Conservation (phyloP, 2,888 invertebrate genomes). For the Empis stercorea region DNA sequence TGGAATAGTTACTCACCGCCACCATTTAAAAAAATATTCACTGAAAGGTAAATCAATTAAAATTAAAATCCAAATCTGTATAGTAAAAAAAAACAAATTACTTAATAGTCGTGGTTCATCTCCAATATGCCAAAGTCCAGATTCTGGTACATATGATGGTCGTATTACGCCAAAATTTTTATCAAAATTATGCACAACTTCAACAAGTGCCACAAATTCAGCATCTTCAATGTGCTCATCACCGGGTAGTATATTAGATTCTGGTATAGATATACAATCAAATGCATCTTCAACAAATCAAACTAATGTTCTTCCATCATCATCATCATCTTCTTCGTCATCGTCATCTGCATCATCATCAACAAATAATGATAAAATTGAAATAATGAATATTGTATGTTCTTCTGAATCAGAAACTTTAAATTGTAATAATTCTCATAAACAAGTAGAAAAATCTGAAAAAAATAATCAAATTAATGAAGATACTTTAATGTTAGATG, state of each 20-base stretch:
- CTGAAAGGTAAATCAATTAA: conserved; percentile 26
- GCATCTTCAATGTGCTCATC: conserved; percentile 30
- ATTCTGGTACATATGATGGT: conserved; percentile 35
- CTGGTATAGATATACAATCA: conserved; percentile 16
- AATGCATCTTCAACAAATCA: not conserved
- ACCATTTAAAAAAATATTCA: conserved; percentile 34
- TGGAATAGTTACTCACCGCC: conserved; percentile 33
- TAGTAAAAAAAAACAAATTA: not conserved
- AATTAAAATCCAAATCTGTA: not conserved
- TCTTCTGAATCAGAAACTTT: too few relatives aligned
- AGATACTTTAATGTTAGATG: too few relatives aligned
- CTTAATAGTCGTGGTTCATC: conserved; percentile 30
- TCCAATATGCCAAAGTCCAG: conserved; percentile 35
- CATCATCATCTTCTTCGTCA: too few relatives aligned
- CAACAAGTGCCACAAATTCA: conserved; percentile 22
- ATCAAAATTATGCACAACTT: conserved; percentile 31
- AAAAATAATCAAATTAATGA: too few relatives aligned
- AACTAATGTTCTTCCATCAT: too few relatives aligned
- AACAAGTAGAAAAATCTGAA: too few relatives aligned
- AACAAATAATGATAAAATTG: too few relatives aligned
- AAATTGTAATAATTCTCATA: too few relatives aligned
- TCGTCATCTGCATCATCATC: too few relatives aligned
- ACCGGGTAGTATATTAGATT: conserved; percentile 21
- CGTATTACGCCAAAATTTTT: conserved; percentile 36
- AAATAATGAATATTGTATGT: too few relatives aligned